Evolutionary conservation across 2,888 invertebrate genomes (phyloP).

Genomic region (Uropetala carovei): DNA sequence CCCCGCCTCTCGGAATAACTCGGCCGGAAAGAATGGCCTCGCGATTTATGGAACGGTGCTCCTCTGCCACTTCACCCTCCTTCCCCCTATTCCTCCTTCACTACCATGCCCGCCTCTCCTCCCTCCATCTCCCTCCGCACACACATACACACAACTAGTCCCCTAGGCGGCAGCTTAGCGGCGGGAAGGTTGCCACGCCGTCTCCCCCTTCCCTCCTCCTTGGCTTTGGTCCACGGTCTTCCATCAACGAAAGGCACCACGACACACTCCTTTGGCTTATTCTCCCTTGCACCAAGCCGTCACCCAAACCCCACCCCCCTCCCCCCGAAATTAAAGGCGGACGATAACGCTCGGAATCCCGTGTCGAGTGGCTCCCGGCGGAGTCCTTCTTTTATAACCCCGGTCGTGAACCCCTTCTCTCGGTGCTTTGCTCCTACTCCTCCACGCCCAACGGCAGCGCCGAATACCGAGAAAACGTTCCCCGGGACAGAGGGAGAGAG

Average conservation of each 20-base stretch:
- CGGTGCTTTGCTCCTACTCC: neutral
- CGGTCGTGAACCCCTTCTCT: slow-evolving; percentile 28
- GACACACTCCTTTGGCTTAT: neutral
- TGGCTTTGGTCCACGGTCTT: neutral
- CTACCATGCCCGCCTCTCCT: neutral
- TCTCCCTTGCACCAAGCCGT: neutral
- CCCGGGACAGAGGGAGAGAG: neutral
- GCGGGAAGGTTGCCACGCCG: slow-evolving; percentile 37
- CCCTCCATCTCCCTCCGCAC: neutral
- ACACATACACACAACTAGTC: neutral
- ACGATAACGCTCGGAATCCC: slow-evolving; percentile 57
- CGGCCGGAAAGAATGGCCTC: slow-evolving; percentile 59
- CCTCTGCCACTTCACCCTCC: neutral
- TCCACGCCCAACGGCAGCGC: slow-evolving; percentile 8
- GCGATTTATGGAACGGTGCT: slow-evolving; percentile 59
- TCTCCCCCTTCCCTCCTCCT: neutral
- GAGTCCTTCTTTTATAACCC: slow-evolving; percentile 49
- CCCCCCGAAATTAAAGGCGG: slow-evolving; percentile 42
- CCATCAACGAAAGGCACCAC: slow-evolving; percentile 25
- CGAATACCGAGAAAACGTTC: slow-evolving; percentile 8
- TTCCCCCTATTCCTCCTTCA: neutral
- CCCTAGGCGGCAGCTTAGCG: slow-evolving; percentile 42
- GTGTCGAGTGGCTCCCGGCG: slow-evolving; percentile 38
- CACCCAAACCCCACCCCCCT: neutral
- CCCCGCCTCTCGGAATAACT: slow-evolving; percentile 62